Evolutionary conservation across 1,140 invertebrate species (phyloP), one percentile per base, ranked within the genome.

Genomic region (Colletes gigas): DNA sequence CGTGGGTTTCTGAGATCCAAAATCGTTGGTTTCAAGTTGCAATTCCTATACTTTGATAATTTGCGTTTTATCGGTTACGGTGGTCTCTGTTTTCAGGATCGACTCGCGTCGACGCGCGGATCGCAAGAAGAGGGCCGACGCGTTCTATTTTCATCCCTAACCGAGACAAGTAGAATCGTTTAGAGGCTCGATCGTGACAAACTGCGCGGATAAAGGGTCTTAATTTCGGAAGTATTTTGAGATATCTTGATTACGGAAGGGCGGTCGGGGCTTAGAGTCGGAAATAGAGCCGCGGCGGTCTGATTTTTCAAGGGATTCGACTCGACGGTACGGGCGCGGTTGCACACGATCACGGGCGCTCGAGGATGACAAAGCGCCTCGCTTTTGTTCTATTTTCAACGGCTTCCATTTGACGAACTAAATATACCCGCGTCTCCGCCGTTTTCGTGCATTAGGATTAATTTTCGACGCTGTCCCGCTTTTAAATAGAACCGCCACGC

Each of bases 371-470:
- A 70, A 70, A 77, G 66, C 75, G 65, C 17, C 15, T n/a, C 7
- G 50, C 59, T 72, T 78, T 78, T 78, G 69, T 78, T 78, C 68
- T 72, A 72, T 78, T 78, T 65, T 39, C 30, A 72, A 63, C 60
- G 50, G 59, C 15, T 78, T 65, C 77, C 50, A 72, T 78, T 55
- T 17, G 69, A 78, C 59, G 30, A n/a, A 17, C 50, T 72, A 78
- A 78, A 78, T 78, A 78, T 78, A 78, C 9, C 47, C n/a, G 30
- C 3, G 4, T 6, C 19, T 41, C 50, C 57, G 69, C 7, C 12
- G 59, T 72, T 78, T 72, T 72, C 77, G 68, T 65, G 69, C 68
- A 65, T 72, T 47, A 47, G 50, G 19, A 78, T 78, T 72, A 72
- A 78, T 78, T 78, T 78, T 65, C 76, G 60, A 8, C 68, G 47